A percentile compares a stretch with the other conserved stretches of the same genome.
These are phyloP conservation scores for Spheniscus mendiculus DNA, from an alignment of 2,113 vertebrate genomes.

Conservation along the genomic window DNA sequence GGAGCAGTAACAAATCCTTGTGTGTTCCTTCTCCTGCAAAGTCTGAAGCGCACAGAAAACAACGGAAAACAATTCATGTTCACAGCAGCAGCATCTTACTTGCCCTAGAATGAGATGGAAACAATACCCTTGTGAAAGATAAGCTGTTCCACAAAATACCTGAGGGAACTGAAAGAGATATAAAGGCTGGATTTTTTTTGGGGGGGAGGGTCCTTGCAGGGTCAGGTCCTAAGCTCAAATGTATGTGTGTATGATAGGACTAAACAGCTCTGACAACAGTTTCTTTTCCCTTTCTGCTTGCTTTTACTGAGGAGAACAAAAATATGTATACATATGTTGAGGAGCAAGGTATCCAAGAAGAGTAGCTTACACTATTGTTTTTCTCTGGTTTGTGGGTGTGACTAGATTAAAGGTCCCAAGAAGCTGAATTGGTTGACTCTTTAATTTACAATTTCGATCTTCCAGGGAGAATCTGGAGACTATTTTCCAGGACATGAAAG, in stretches of 20 bases:
- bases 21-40: not conserved
- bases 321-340: not conserved
- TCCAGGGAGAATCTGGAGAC: conserved; percentile 86
- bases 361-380: conserved; percentile 1
- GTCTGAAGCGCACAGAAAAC: not conserved
- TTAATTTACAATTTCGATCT: conserved; percentile 66
- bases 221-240: not conserved
- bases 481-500: conserved; percentile 88
- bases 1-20: not conserved
- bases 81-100: not conserved
- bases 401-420: conserved; percentile 40
- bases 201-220: not conserved
- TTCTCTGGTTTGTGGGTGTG: not conserved
- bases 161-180: not conserved
- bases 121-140: not conserved
- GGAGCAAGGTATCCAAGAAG: conserved; percentile 17
- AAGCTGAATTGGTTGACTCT: conserved; percentile 11
- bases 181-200: not conserved
- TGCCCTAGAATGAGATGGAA: not conserved
- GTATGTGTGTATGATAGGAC: not conserved
- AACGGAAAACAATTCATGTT: not conserved
- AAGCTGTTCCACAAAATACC: not conserved
- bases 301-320: conserved; percentile 16
- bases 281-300: conserved; percentile 15
- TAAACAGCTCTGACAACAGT: not conserved